phyloP scores from a whole-genome alignment of 2,888 invertebrate genomes.

The Chrysodeixis includens region DNA sequence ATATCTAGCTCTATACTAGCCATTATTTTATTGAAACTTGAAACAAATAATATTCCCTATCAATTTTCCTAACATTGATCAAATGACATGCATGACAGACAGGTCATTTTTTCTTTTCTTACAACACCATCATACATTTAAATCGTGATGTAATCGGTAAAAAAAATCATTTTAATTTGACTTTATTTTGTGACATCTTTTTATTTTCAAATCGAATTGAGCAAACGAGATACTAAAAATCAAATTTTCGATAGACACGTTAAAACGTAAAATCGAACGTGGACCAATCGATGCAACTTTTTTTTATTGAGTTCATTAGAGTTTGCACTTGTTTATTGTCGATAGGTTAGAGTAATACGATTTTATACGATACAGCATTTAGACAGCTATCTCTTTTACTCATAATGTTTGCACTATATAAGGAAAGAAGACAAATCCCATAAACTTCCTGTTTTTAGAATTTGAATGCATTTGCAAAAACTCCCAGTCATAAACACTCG shows the following conservation, averaged over 20 bases:
- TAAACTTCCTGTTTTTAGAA: too few species aligned
- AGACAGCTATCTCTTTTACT: background rate
- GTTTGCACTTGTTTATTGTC: background rate
- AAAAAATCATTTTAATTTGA: too few species aligned
- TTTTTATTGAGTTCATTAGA: background rate
- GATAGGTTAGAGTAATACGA: background rate
- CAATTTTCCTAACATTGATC: conserved; percentile 58
- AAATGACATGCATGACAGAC: conserved; percentile 42
- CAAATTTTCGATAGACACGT: too few species aligned
- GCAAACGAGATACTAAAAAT: too few species aligned
- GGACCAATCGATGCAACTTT: conserved; percentile 2
- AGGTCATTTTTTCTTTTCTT: conserved; percentile 28
- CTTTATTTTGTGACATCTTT: too few species aligned
- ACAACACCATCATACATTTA: background rate
- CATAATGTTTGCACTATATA: background rate
- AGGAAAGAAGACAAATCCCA: too few species aligned
- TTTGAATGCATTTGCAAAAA: too few species aligned
- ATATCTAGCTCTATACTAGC: conserved; percentile 91
- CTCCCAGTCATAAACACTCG: too few species aligned
- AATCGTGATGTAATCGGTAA: background rate
- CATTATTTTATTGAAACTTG: conserved; percentile 65
- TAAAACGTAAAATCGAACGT: background rate
- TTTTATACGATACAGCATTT: too few species aligned
- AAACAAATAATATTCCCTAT: conserved; percentile 39
- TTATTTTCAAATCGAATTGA: too few species aligned